Evolutionary conservation across 2,888 invertebrate genomes (phyloP).

Genomic region (Clepsis dumicolana): DNA sequence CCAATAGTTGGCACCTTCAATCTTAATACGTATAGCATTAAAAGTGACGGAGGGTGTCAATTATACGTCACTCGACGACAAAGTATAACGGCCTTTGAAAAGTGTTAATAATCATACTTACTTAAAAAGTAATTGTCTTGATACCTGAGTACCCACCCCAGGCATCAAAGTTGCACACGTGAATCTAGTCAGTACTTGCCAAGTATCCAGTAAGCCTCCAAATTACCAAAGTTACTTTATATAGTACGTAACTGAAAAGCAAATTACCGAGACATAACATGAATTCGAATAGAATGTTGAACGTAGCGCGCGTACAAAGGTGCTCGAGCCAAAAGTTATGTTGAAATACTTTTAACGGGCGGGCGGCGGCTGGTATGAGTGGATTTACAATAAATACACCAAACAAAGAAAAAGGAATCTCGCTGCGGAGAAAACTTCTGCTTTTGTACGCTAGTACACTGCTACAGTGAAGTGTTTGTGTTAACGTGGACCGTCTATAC

Average conservation of each 20-base stretch:
- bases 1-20: no score
- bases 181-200: slow-evolving; percentile 27
- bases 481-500: slow-evolving; percentile 44
- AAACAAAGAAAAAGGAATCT: slow-evolving; percentile 86
- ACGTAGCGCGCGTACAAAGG: slow-evolving; percentile 57
- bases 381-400: slow-evolving; percentile 86
- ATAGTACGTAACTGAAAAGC: slow-evolving; percentile 43
- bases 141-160: neutral
- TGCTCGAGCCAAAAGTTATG: slow-evolving; percentile 80
- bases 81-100: no score
- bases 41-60: no score
- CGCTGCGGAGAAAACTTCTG: slow-evolving; percentile 82
- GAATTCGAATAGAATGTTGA: slow-evolving; percentile 51
- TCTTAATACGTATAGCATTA: no score
- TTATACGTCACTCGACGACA: no score
- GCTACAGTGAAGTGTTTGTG: slow-evolving; percentile 58
- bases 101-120: no score
- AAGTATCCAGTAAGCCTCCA: slow-evolving; percentile 40
- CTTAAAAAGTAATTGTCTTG: slow-evolving; percentile 2
- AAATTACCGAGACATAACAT: slow-evolving; percentile 44
- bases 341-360: slow-evolving; percentile 81
- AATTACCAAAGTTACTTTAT: slow-evolving; percentile 43
- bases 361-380: slow-evolving; percentile 76
- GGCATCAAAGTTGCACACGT: slow-evolving; percentile 22
- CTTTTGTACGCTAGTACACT: slow-evolving; percentile 75